These are phyloP conservation scores for Tragelaphus strepsiceros DNA, from an alignment of 2,113 vertebrate species.

Conservation along the genomic window DNA sequence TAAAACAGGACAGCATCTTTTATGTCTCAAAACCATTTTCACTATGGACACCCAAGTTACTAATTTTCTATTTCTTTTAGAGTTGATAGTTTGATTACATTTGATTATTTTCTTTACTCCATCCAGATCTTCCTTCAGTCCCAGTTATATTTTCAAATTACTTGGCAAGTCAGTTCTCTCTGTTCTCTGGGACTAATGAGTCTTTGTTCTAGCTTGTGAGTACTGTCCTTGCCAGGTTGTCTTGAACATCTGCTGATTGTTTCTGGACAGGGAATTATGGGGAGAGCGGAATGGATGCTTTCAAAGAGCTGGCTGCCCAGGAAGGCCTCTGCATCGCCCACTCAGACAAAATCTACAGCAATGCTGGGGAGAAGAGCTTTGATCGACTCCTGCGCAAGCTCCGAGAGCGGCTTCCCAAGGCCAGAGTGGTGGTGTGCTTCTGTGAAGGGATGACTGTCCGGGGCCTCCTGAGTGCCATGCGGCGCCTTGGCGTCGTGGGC, in stretches of 20 bases:
- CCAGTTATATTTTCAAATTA: neutral
- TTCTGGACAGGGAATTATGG: constrained; percentile 92
- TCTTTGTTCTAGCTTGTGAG: neutral
- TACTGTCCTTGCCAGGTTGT: neutral
- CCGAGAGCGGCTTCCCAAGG: constrained; percentile 93
- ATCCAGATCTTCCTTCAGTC: neutral
- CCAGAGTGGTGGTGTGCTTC: constrained; percentile 96
- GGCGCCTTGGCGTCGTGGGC: constrained; percentile 90
- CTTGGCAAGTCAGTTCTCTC: neutral
- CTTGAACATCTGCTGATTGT: constrained; percentile 31
- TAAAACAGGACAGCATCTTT: neutral
- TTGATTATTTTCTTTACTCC: neutral
- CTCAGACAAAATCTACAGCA: constrained; percentile 99
- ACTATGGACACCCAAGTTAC: neutral
- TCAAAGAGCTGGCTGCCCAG: constrained; percentile 95
- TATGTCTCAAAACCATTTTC: neutral
- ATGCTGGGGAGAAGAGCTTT: constrained; percentile 95
- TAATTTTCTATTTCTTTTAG: neutral
- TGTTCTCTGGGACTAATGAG: neutral
- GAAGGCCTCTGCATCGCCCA: constrained; percentile 97
- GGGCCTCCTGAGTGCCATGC: constrained; percentile 95
- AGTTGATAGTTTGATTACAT: neutral
- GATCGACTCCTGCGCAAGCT: constrained; percentile 95
- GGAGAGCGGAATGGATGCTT: constrained; percentile 99
- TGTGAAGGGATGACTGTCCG: constrained; percentile 98